Base-by-base conservation (phyloP, 2,113 vertebrate genomes). In the Burhinus bistriatus region DNA sequence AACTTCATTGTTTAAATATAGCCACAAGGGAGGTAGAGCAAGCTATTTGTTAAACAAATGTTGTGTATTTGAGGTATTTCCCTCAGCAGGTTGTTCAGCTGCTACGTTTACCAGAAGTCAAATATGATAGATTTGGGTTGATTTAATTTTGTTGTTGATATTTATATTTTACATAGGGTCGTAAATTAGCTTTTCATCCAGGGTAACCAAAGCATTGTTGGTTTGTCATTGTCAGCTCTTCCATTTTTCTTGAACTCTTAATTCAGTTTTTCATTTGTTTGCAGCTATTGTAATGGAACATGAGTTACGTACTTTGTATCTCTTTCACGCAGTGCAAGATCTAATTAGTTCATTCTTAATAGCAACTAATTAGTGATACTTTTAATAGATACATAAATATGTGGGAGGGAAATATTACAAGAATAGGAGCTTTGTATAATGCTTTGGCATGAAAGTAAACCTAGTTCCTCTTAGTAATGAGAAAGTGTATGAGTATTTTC, bases 281-380 rank as follows among this genome's bases (percentile, higher is more conserved):
- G 55, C 30, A 55, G 23, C 5, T 90, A 15, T 59, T 90, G 32
- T 51, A 86, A 73, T 36, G n/a, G 87, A 83, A 64, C 15, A 20
- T 7, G 8, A 86, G 21, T 87, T 78, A 42, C 0, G 6, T 51
- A 58, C 51, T 95, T 52, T 65, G 5, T 77, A 80, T 83, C 45
- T 89, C 61, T 84, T 75, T 69, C 57, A 80, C 0, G 5, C 45
- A 42, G 40, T 49, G 32, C 49, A 80, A 73, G 52, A 66, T 72
- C 54, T 83, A 83, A 89, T 95, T 91, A 95, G 40, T 7, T 88
- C 8, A 27, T 69, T 80, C 70, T 93, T 96, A 85, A 73, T 38
- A 90, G 45, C 47, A 85, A 84, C 85, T 83, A 88, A 93, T 95
- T 95, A 95, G 38, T 47, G n/a, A 85, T 93, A 42, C n/a, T 88